Evolutionary conservation across 2,888 invertebrate species (phyloP), one percentile per base, ranked within the genome.

Genomic region (Neria commutata): DNA sequence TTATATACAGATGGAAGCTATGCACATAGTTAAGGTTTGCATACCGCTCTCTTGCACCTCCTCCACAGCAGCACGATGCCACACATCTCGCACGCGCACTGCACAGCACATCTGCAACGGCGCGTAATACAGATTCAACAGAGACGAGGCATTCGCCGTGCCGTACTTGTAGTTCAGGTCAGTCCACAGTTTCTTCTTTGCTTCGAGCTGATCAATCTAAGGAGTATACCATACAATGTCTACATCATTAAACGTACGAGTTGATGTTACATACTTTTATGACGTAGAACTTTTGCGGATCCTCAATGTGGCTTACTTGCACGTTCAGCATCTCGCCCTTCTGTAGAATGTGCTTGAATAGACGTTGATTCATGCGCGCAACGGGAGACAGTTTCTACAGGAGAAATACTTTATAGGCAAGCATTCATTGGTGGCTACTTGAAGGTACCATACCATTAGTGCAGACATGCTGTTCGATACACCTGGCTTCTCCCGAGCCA

Each of bases 241-340:
- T n/a, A n/a, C n/a, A n/a, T n/a, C n/a, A n/a, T n/a, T n/a, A n/a
- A n/a, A n/a, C n/a, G n/a, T n/a, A n/a, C n/a, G n/a, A n/a, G n/a
- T n/a, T n/a, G n/a, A n/a, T n/a, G 33, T 47, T 25, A 33, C 42
- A 17, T 23, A 89, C 89, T 82, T 87, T 86, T 67, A 88, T 85
- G 0, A 90, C 85, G 74, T 84, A 91, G 74, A 93, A 88, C 60
- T 85, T 83, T 67, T 86, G 83, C 0, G 91, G 91, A 73, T 86
- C 86, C 23, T 86, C 82, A 1, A 90, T 81, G 63, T 87, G 83
- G 0, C 86, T 84, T 45, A 91, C 80, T 56, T 83, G 77, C 0
- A 89, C 87, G 14, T 84, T 77, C 49, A 77, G 54, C 11, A 73
- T 61, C 24, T 75, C 70, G 0, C 74, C 74, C 2, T 34, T 11